Base-by-base conservation (phyloP, 2,797 vertebrate species). In the Capromys pilorides region DNA sequence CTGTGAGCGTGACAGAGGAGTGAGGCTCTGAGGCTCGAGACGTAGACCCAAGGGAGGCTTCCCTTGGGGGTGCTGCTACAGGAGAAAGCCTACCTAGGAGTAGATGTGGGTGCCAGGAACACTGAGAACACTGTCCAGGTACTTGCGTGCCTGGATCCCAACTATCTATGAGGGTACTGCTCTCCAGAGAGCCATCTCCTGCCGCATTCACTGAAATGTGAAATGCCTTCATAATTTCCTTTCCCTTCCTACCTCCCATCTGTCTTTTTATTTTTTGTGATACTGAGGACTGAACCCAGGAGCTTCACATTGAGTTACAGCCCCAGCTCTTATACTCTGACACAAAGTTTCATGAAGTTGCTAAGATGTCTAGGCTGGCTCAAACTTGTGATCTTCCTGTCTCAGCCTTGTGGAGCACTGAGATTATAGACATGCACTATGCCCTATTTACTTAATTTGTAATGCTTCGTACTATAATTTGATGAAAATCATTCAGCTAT, bases 391-490 rank as follows among this genome's bases (percentile, higher is more conserved):
- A 54, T 51, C 22, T 26, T 77, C 73, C 75, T 77, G 28, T 28
- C 45, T 78, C 28, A 51, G 16, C 75, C 45, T 51, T 16, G 16
- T n/a, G 49, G 75, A 78, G 6, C 16, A 33, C 18, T 79, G 45
- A 16, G 75, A 51, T 78, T 18, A 78, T 1, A 51, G 28, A 31
- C 45, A 78, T 9, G 51, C 31, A 49, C 45, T 45, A 51, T 24
- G 8, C 11, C 45, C 75, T 51, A 51, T 49, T 78, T 75, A 64
- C 62, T 54, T 84, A 59, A 82, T 67, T 36, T 92, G 61, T 24
- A 96, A 66, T 59, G 12, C 57, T 96, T 54, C 61, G 54, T 54
- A 86, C 31, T 62, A 8, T 82, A 59, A 79, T 21, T 86, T 54
- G 57, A 51, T 61, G 49, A 90, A 59, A 18, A 78, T 4, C 0